Evolutionary conservation across 2,888 invertebrate genomes (phyloP), one percentile per base, ranked within the genome.

Genomic region (Clunio marinus): DNA sequence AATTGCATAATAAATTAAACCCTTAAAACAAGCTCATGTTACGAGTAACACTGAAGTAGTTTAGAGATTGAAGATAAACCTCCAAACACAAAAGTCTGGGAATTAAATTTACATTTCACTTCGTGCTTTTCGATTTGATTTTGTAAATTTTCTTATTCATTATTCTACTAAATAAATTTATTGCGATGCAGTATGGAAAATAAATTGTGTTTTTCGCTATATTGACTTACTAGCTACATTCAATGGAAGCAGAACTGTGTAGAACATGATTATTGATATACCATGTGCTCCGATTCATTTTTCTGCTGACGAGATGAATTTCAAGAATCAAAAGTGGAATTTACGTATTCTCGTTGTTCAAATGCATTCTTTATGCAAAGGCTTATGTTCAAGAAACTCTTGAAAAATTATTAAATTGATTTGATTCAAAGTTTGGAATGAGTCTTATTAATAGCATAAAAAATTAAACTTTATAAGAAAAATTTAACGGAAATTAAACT

Each of bases 161-260:
- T 10, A 13, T n/a, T 41, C 41, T 2, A n/a, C n/a, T n/a, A n/a
- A 32, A 17, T 51, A 51, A 51, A 51, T 51, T 51, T 51, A 51
- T 51, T 17, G 51, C 51, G 20, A 17, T 22, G 51, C 2, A 17
- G 8, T 20, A 10, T 20, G 20, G 41, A 51, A 51, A 51, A 51
- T 51, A n/a, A n/a, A 51, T 51, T 51, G 51, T 51, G 17, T 17
- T 51, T 51, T 22, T 51, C 5, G 37, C 25, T 46, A 45, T 63
- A 63, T 63, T 63, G 46, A 63, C 46, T 63, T 63, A 63, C 63
- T 63, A 46, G 46, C 63, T 63, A 25, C 32, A 25, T 63, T 41
- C 17, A 35, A 27, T 24, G 37, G 46, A 63, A n/a, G n/a, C n/a
- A n/a, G n/a, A n/a, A 35, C 37, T 24, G 22, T 60, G 46, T 24